Conservation (phyloP, 2,797 vertebrate genomes). For the Microchirus variegatus region DNA sequence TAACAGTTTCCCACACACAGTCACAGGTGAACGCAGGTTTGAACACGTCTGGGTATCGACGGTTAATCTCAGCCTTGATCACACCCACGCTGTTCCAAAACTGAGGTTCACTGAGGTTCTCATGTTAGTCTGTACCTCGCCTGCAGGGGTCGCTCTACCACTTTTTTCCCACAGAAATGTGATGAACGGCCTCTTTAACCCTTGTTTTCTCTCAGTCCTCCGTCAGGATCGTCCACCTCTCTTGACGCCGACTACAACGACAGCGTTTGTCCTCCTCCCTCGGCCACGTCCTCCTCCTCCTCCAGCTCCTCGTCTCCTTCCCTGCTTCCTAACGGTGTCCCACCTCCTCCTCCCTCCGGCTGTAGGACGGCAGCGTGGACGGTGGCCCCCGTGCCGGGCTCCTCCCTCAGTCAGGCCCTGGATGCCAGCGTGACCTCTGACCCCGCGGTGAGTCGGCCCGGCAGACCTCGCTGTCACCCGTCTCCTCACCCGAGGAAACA, state of each 20-base stretch:
- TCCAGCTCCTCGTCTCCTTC: constrained; percentile 56
- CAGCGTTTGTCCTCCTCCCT: constrained; percentile 65
- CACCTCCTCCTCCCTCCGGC: background rate
- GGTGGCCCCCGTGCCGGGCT: background rate
- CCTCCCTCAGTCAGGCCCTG: constrained; percentile 57
- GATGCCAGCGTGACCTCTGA: constrained; percentile 46
- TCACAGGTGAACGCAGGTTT: constrained; percentile 24
- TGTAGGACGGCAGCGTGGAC: constrained; percentile 46
- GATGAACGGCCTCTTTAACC: too few species aligned
- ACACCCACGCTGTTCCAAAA: constrained; percentile 11
- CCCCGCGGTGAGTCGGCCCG: constrained; percentile 20
- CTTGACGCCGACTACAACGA: constrained; percentile 65
- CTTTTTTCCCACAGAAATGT: too few species aligned
- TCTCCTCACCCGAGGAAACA: constrained; percentile 74
- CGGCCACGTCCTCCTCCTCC: constrained; percentile 56
- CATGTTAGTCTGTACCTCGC: too few species aligned
- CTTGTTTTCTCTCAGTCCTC: constrained; percentile 46
- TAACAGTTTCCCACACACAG: background rate
- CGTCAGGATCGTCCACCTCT: constrained; percentile 60
- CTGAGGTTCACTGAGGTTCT: too few species aligned
- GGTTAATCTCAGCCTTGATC: constrained; percentile 18
- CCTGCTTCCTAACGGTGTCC: constrained; percentile 32
- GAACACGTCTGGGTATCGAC: constrained; percentile 17
- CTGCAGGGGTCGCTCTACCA: too few species aligned
- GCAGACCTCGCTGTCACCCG: constrained; percentile 51